Base-by-base conservation (phyloP, 2,797 vertebrate species). In the Sebastes aleutianus region DNA sequence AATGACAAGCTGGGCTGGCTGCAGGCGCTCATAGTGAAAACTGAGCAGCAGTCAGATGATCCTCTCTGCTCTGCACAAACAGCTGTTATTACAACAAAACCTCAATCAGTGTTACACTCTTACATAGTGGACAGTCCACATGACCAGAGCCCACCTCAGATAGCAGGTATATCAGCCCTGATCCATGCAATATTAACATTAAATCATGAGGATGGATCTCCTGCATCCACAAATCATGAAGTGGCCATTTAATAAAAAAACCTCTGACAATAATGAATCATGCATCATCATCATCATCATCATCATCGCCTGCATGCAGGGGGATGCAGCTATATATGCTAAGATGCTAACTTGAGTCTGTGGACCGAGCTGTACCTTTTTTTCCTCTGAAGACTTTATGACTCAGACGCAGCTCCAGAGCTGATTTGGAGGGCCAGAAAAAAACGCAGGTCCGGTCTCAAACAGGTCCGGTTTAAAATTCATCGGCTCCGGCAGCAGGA, bases 341-440 rank as follows among this genome's bases (percentile, higher is more conserved):
- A 94, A 91, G 77, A 82, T 81, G 94, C 94, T 94, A 93, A 93
- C 87, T 92, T 90, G 69, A 72, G 84, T 83, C 62, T 31, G 74
- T 56, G 77, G 70, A 76, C 79, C 73, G 82, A 13, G 70, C 87
- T 26, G 22, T 95, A 95, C 94, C 94, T 96, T 96, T 91, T 58
- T 56, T 68, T 56, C n/a, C 14, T 85, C 88, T 85, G 92, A 87
- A 93, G 92, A 93, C 92, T 93, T 92, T 70, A 34, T 18, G 70
- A 61, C 90, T 91, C 81, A 78, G 90, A 78, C 80, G 66, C 90
- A 79, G 85, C 71, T 94, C 91, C 92, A 50, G 82, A 34, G 87
- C 71, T 83, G 39, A 43, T 43, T 85, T 78, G 76, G 80, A 53
- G 64, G 75, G 62, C 67, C 69, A 76, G 81, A 78, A 43, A 43